Percentiles rank a stretch among this genome's conserved stretches.
Conservation (phyloP, 1,140 invertebrate genomes). For the Metaphire vulgaris region DNA sequence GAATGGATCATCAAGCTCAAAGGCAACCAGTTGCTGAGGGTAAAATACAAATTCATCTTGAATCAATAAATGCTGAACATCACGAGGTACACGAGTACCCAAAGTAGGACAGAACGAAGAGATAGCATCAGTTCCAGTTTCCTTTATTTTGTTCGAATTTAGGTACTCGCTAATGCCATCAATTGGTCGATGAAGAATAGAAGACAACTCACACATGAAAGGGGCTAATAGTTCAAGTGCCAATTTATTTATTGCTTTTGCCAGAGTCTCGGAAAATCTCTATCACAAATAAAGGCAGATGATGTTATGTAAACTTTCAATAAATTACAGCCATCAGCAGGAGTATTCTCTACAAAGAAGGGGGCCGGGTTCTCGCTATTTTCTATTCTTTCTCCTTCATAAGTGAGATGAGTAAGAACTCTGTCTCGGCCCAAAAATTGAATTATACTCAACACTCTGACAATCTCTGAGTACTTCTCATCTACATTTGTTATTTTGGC, state of each 20-base stretch:
- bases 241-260: background rate
- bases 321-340: no score
- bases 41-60: background rate
- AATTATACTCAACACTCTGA: background rate
- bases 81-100: background rate
- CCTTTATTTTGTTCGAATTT: background rate
- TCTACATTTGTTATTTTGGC: background rate
- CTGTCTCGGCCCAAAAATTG: background rate
- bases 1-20: conserved; percentile 2
- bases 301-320: background rate
- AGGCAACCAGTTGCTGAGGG: conserved; percentile 4
- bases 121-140: background rate
- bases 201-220: background rate
- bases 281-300: background rate
- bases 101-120: background rate
- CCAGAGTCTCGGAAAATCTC: background rate
- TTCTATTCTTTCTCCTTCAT: background rate
- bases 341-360: background rate
- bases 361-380: background rate
- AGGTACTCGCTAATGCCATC: background rate
- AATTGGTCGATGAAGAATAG: background rate
- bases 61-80: background rate
- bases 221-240: background rate
- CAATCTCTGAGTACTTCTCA: background rate
- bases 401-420: background rate